Percentiles rank a stretch among this genome's conserved stretches.
Conservation (phyloP, 2,113 vertebrate genomes). For the Mobula hypostoma region DNA sequence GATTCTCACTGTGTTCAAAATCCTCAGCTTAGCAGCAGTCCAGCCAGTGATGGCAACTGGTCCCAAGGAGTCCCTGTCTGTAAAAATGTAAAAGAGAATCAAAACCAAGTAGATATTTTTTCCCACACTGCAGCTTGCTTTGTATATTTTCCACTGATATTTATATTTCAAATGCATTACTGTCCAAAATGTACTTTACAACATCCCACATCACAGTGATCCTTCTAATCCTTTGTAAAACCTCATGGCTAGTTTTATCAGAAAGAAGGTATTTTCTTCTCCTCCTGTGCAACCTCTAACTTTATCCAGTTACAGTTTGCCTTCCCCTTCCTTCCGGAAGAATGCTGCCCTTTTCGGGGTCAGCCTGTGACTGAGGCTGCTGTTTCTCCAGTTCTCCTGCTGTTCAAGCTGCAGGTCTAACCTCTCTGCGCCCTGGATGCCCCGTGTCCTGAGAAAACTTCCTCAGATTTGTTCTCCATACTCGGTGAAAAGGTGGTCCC, state of each 20-base stretch:
- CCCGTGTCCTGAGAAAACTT: background rate
- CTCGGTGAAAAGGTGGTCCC: background rate
- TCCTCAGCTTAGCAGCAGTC: background rate
- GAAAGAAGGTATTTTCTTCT: background rate
- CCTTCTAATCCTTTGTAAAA: background rate
- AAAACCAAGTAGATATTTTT: background rate
- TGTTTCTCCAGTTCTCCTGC: too few relatives aligned
- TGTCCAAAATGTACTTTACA: constrained; percentile 26
- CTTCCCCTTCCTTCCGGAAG: background rate
- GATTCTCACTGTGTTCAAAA: background rate
- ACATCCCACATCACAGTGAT: background rate
- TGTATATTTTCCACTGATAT: background rate
- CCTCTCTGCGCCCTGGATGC: background rate
- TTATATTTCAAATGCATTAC: constrained; percentile 1
- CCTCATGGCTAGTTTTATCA: background rate
- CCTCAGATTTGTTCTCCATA: background rate
- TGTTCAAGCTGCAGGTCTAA: background rate
- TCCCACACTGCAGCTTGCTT: background rate
- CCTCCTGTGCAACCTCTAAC: background rate
- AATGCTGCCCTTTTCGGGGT: background rate
- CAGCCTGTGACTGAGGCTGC: background rate
- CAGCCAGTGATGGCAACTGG: background rate
- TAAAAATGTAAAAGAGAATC: background rate
- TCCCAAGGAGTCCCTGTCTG: background rate
- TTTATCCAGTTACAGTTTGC: background rate